Percentiles rank a stretch among this genome's conserved stretches.
Evolutionary conservation across 2,888 invertebrate species (phyloP).

Genomic region (Anodontia alba): DNA sequence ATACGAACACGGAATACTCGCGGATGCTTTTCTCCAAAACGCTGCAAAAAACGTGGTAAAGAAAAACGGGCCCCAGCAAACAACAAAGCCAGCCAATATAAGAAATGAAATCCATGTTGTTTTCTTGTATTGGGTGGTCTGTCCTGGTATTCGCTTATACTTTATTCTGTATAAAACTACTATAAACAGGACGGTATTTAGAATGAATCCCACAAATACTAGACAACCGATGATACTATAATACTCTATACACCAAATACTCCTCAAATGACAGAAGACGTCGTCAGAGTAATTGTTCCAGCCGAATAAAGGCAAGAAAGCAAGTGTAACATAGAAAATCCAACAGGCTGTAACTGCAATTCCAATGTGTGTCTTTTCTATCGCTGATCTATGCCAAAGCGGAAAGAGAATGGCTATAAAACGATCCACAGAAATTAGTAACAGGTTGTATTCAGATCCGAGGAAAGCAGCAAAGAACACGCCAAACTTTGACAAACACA

Average conservation of each 20-base stretch:
- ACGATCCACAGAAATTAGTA: background rate
- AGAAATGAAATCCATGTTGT: background rate
- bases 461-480: background rate
- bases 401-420: background rate
- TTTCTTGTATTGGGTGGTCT: background rate
- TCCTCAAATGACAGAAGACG: background rate
- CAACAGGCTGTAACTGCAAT: background rate
- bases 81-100: background rate
- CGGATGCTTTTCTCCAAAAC: background rate
- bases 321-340: background rate
- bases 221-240: background rate
- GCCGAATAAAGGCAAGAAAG: background rate
- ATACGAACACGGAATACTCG: background rate
- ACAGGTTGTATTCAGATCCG: background rate
- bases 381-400: background rate
- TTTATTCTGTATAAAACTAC: background rate
- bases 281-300: background rate
- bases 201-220: background rate
- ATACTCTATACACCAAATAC: background rate
- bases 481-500: background rate
- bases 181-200: background rate
- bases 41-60: background rate
- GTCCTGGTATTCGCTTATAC: background rate
- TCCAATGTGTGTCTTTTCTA: background rate
- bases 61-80: background rate